Evolutionary conservation across 2,797 vertebrate species (phyloP), one percentile per base, ranked within the genome.

Genomic region (Ataeniobius toweri): DNA sequence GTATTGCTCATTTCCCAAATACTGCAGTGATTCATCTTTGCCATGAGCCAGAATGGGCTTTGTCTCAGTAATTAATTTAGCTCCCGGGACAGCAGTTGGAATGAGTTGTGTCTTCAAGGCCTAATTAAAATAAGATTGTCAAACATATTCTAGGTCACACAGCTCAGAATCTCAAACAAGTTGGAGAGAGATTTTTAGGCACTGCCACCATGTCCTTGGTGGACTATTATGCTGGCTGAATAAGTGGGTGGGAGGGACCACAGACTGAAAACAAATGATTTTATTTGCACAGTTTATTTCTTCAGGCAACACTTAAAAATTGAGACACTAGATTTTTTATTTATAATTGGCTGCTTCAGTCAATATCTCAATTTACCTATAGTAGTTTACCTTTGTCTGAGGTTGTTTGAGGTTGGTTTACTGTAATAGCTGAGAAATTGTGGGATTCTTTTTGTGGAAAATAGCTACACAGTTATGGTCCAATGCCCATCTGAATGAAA

Each of bases 51-150:
- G 86, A 90, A 89, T 88, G 89, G 86, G 91, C 89, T 93, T 93
- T 94, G 91, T 94, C 89, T 91, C 88, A 83, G 90, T 94, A 94
- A 94, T 94, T 93, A 92, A 94, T 94, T 93, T 91, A 91, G 89
- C 93, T 93, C 91, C 91, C 78, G 89, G 93, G 93, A 94, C 91
- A 87, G 92, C 86, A 86, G 81, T 93, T 90, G 90, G 91, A 93
- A 92, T 83, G 88, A 93, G 89, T 89, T 72, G 85, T 87, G 92
- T 94, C 93, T 94, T 92, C 86, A 55, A 92, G 92, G 91, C 89
- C 91, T 92, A 92, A 94, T 94, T 94, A 94, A 93, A 93, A 91
- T 90, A 90, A 93, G 92, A 94, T 94, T 93, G 92, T 94, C 91
- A 90, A 91, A 92, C 91, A 90, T 88, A 92, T 94, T 94, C 91